These are phyloP conservation scores for Lordiphosa andalusiaca DNA, from an alignment of 2,888 invertebrate genomes.

Conservation along the genomic window DNA sequence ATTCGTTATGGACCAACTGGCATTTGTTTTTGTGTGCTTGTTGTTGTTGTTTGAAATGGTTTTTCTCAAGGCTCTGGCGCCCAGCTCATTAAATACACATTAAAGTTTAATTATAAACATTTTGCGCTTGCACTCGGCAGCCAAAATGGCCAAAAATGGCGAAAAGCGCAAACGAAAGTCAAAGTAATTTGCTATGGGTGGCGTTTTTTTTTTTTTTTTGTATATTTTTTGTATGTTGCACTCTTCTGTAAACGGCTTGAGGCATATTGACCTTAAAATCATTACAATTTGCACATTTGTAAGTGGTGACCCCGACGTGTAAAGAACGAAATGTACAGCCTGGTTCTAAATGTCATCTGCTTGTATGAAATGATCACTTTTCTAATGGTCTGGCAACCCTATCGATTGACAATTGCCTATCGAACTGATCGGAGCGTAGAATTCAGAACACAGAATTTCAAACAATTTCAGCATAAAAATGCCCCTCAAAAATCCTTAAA, in stretches of 20 bases:
- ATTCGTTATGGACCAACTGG: slow-evolving; percentile 22
- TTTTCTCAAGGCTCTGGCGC: slow-evolving; percentile 1
- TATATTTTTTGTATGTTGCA: slow-evolving; percentile 18
- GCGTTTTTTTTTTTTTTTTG: slow-evolving; percentile 23
- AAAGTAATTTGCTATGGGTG: slow-evolving; percentile 53
- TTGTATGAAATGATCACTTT: no score
- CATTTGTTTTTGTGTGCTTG: slow-evolving; percentile 17
- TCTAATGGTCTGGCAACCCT: no score
- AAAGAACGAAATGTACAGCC: no score
- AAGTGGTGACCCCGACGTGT: no score
- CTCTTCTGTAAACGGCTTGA: slow-evolving; percentile 7
- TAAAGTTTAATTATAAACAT: slow-evolving; percentile 74
- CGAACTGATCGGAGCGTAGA: no score
- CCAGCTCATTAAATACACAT: slow-evolving; percentile 61
- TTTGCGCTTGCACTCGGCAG: slow-evolving; percentile 65
- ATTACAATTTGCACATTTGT: no score
- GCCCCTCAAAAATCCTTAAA: no score
- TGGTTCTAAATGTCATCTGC: no score
- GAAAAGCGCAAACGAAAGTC: slow-evolving; percentile 67
- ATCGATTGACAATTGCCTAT: no score
- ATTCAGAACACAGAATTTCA: no score
- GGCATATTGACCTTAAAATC: slow-evolving; percentile 19
- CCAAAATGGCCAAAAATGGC: slow-evolving; percentile 54
- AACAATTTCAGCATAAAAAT: no score
- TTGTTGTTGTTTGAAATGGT: slow-evolving; percentile 1